phyloP scores from a whole-genome alignment of 92 coral and sea anemone genomes.

The Palythoa caribaeorum region DNA sequence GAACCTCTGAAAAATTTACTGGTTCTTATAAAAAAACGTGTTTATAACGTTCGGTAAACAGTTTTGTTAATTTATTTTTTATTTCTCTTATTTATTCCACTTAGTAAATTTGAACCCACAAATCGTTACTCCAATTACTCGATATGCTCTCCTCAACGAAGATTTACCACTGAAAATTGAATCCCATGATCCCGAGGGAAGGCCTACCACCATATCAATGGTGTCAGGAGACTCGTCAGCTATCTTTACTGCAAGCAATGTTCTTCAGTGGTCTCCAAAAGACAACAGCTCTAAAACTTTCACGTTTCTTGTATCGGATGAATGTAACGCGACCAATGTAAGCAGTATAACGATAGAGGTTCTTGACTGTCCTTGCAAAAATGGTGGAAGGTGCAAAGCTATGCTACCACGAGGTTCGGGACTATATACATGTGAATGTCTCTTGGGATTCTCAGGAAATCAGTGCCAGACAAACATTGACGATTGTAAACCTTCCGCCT shows the following conservation, averaged over 20 bases:
- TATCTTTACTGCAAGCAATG: slow-evolving; percentile 6
- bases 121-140: slow-evolving; percentile 1
- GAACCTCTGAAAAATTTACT: no score
- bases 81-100: no score
- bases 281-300: slow-evolving; percentile 1
- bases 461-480: no score
- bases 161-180: slow-evolving; percentile 4
- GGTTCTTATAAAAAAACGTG: no score
- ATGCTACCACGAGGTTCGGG: slow-evolving; percentile 8
- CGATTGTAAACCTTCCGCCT: no score
- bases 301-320: slow-evolving; percentile 29
- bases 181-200: slow-evolving; percentile 33
- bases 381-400: not conserved
- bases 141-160: slow-evolving; percentile 21
- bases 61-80: no score
- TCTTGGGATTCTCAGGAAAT: no score
- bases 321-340: slow-evolving; percentile 25
- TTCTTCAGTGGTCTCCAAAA: slow-evolving; percentile 35
- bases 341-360: slow-evolving; percentile 13
- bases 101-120: not conserved
- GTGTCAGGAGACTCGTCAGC: slow-evolving; percentile 29
- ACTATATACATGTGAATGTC: no score
- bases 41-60: no score
- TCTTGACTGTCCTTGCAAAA: not conserved
- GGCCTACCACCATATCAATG: slow-evolving; percentile 24